A percentile compares a stretch with the other conserved stretches of the same genome.
These are phyloP conservation scores for Metalampra italica DNA, from an alignment of 2,888 invertebrate genomes.

Conservation along the genomic window DNA sequence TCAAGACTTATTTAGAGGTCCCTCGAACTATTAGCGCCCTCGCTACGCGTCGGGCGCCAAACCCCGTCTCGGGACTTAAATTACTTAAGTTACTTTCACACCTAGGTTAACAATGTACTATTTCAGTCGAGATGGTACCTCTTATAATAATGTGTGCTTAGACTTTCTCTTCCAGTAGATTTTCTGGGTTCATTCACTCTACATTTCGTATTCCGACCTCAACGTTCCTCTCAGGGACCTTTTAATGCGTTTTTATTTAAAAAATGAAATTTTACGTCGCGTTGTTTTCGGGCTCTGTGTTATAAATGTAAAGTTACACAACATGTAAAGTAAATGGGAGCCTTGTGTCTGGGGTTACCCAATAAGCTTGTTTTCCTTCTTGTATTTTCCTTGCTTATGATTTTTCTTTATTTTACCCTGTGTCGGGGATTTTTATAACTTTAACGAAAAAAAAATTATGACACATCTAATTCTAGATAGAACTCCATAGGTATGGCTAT, in stretches of 20 bases:
- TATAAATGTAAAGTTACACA: slow-evolving; percentile 31
- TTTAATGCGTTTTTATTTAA: slow-evolving; percentile 16
- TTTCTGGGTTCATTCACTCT: neutral
- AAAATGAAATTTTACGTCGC: slow-evolving; percentile 18
- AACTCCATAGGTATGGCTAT: too few relatives aligned
- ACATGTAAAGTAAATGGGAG: slow-evolving; percentile 5
- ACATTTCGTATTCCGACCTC: neutral
- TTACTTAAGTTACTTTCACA: too few relatives aligned
- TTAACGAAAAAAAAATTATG: too few relatives aligned
- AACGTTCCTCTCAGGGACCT: neutral
- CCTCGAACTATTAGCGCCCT: too few relatives aligned
- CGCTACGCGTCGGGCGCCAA: too few relatives aligned
- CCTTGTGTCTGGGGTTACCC: neutral
- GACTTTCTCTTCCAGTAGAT: too few relatives aligned
- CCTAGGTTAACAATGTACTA: too few relatives aligned
- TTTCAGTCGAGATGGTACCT: too few relatives aligned
- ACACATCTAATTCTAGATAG: too few relatives aligned
- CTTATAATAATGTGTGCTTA: too few relatives aligned
- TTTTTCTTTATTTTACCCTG: neutral
- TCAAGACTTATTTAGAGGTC: too few relatives aligned
- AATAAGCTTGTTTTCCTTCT: neutral
- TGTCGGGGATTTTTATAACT: neutral
- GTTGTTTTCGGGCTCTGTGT: slow-evolving; percentile 16
- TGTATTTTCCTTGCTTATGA: neutral
- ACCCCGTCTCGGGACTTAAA: too few relatives aligned